Base-by-base conservation (phyloP, 2,797 vertebrate species). In the Sebastes itinus region DNA sequence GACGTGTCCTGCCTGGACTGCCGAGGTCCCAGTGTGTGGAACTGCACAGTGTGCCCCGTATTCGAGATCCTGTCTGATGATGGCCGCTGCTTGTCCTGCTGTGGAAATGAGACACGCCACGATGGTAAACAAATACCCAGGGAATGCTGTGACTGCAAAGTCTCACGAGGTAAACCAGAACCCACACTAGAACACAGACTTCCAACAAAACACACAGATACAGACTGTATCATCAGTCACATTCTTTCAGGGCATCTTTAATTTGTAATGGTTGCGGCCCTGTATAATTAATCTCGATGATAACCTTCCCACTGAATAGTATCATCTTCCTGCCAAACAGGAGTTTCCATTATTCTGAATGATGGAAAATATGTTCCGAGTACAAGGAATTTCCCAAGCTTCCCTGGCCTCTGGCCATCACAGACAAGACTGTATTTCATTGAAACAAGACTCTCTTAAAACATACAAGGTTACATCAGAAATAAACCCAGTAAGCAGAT, bases 111-210 rank as follows among this genome's bases (percentile, higher is more conserved):
- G n/a, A 71, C 30, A 1, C 75, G 0, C 0, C 71, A 27, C 42
- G 71, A 16, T 32, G 74, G 28, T 4, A 20, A 69, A 10, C 81
- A 16, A 0, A 76, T 95, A 11, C 25, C 83, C 28, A 77, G 83
- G 38, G 95, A 97, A 33, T 99, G 98, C 93, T 99, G 98, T 72
- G 94, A 97, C 87, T 99, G 98, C 89, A 80, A 67, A 0, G 72
- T 85, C 61, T 92, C 91, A 11, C 78, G 14, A 73, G 96, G 97
- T 98, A 94, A 89, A 56, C 4, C 16, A 58, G 14, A 56, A 54
- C 27, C 4, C 60, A 38, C 58, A 25, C 30, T 54, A 60, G 35
- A 49, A 60, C 27, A 22, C 20, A 76, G 14, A 54, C 30, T 62
- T 54, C 52, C 9, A 54, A 54, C 52, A 54, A 54, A 22, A 54